phyloP scores from a whole-genome alignment of 2,797 vertebrate species.

The Eutrigla gurnardus region DNA sequence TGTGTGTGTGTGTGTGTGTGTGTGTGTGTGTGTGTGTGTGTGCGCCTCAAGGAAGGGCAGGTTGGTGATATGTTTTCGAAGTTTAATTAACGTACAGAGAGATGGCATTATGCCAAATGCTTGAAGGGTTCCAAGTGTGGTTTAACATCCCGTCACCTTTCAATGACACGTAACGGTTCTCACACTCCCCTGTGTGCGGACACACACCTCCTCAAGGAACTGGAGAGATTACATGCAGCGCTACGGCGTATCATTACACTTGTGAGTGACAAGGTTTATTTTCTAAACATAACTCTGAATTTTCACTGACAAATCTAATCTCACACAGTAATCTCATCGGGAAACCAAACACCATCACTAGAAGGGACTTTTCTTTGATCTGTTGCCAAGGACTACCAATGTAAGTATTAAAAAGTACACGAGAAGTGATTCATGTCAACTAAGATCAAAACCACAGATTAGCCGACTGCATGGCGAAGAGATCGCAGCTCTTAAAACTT shows the following conservation, averaged over 20 bases:
- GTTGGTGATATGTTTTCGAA: slow-evolving; percentile 50
- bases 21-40: slow-evolving; percentile 5
- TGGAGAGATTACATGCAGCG: slow-evolving; percentile 14
- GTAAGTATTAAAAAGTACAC: background rate
- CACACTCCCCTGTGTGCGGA: slow-evolving; percentile 13
- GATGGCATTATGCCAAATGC: slow-evolving; percentile 50
- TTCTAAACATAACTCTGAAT: slow-evolving; percentile 13
- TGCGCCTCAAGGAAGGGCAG: slow-evolving; percentile 49
- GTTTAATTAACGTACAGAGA: slow-evolving; percentile 68
- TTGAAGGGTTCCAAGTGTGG: slow-evolving; percentile 53
- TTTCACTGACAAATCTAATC: background rate
- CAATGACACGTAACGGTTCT: slow-evolving; percentile 47
- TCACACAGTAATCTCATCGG: slow-evolving; percentile 7
- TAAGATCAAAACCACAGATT: no score
- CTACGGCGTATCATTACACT: slow-evolving; percentile 9
- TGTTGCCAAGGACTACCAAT: background rate
- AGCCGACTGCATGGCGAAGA: no score
- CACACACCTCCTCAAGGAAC: slow-evolving; percentile 28
- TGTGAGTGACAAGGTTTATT: slow-evolving; percentile 25
- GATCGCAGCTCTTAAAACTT: background rate
- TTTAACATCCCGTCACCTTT: slow-evolving; percentile 68
- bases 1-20: background rate
- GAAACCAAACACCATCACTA: slow-evolving; percentile 11
- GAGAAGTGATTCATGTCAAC: background rate
- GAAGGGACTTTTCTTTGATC: slow-evolving; percentile 27